Base-by-base conservation (phyloP, 1,140 invertebrate species). In the Brachionus sp. region DNA sequence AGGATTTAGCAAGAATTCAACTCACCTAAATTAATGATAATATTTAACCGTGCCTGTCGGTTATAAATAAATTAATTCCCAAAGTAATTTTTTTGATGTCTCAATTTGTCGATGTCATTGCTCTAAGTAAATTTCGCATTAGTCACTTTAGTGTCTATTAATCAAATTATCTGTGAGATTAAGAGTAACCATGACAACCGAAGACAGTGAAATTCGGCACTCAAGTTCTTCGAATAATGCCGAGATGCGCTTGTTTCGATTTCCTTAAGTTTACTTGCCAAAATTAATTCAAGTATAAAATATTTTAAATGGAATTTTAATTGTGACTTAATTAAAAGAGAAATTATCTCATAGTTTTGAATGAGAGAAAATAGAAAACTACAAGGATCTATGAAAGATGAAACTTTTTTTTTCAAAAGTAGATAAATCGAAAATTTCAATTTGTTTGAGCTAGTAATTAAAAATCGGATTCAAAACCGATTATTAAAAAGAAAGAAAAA, bases 221-320 rank as follows among this genome's bases (percentile, higher is more conserved):
- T 13, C 39, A 42, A 19, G 50, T 57, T n/a, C 50, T 57, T 57
- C 50, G 50, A 57, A 57, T 57, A 57, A 57, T 23, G 50, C 50
- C 50, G 50, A 10, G 50, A 25, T 57, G 50, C 50, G 50, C 44
- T 50, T n/a, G 33, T 4, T n/a, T 33, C 25, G 35, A 35, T 39
- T 37, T 37, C 33, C 37, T 37, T 37, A 19, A 70, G 37, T 39
- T 39, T 39, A 19, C 50, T 57, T 57, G n/a, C 19, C 50, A 57
- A 70, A 39, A 70, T 39, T n/a, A 70, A 70, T 35, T 70, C 66
- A 70, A 70, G 33, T 70, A 70, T 37, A 39, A 70, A 70, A 70
- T 37, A 37, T 70, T 70, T 70, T 70, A 42, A 70, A 70, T 70
- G 66, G 66, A 70, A 70, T 70, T 70, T 70, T 70, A 70, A 70